Evolutionary conservation across 2,113 vertebrate species (phyloP), one percentile per base, ranked within the genome.

Genomic region (Galeopterus variegatus): DNA sequence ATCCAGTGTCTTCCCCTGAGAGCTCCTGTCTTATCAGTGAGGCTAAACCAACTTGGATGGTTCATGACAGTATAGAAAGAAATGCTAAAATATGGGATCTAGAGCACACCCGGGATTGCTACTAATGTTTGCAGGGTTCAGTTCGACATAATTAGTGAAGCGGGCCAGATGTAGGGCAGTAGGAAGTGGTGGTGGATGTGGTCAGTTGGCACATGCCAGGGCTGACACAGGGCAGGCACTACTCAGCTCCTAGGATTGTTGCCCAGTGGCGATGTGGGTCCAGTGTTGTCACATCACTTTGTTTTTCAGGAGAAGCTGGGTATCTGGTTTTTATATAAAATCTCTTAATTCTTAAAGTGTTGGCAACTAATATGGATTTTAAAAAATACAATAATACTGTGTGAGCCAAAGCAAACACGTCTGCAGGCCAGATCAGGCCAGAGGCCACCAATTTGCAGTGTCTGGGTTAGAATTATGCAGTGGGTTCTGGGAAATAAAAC

Each of bases 341-440:
- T 77, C 67, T 67, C 75, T 92, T 83, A 11, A 81, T 95, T 95
- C 83, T 93, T 86, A 94, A 94, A 93, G 70, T 82, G 54, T 95
- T 85, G 88, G 67, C 91, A 83, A 19, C 48, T 73, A 83, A 67
- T 85, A 77, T 75, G 83, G 9, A 93, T 93, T 48, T 21, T 50
- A 56, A 31, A 33, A 26, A 21, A n/a, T 70, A 60, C 6, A 10
- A 24, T 19, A 69, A 48, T 12, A 88, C 36, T 8, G 3, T 83
- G 23, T 82, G 64, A 36, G 73, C 85, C 91, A 95, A 96, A 54
- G 28, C 52, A 93, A 96, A 90, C 36, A 33, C 56, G 23, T 88
- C 65, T 94, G 26, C 12, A 31, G 95, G 67, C 90, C 36, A 45
- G 54, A 80, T 88, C 15, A 41, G 62, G 69, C 72, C 82, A 52